phyloP scores from a whole-genome alignment of 2,113 vertebrate species.

The Dinomys branickii region DNA sequence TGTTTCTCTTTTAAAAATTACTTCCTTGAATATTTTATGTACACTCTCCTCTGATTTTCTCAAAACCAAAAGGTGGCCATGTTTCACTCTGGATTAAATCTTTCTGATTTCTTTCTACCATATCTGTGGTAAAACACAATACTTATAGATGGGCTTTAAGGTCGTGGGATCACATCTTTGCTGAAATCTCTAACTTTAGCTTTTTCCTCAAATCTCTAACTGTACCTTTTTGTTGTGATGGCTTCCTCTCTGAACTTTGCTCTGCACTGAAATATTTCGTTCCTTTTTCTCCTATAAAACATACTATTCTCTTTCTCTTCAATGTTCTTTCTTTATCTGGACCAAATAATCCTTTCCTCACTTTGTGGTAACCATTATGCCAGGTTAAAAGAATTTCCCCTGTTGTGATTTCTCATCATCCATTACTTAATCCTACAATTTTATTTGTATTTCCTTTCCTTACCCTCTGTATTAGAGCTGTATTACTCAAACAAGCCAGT shows the following conservation, averaged over 20 bases:
- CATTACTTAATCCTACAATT: neutral
- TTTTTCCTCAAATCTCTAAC: neutral
- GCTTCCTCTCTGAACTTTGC: neutral
- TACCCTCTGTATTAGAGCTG: neutral
- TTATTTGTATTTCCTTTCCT: neutral
- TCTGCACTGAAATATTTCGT: neutral
- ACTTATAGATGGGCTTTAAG: neutral
- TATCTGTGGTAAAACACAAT: neutral
- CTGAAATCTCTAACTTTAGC: too few species aligned
- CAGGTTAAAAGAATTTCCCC: neutral
- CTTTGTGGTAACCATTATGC: neutral
- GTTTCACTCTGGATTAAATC: neutral
- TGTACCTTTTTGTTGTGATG: neutral
- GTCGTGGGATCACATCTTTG: accelerated
- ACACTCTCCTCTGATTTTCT: neutral
- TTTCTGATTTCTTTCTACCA: neutral
- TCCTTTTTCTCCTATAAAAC: neutral
- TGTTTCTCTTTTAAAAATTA: neutral
- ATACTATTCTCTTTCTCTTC: neutral
- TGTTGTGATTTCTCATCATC: neutral
- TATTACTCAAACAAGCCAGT: neutral
- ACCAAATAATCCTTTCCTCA: neutral
- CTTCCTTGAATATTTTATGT: neutral
- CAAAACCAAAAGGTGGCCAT: neutral
- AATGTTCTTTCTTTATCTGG: neutral